A percentile compares a stretch with the other conserved stretches of the same genome.
Evolutionary conservation across 2,797 vertebrate genomes (phyloP).

Genomic region (Sebastes wilsoni): DNA sequence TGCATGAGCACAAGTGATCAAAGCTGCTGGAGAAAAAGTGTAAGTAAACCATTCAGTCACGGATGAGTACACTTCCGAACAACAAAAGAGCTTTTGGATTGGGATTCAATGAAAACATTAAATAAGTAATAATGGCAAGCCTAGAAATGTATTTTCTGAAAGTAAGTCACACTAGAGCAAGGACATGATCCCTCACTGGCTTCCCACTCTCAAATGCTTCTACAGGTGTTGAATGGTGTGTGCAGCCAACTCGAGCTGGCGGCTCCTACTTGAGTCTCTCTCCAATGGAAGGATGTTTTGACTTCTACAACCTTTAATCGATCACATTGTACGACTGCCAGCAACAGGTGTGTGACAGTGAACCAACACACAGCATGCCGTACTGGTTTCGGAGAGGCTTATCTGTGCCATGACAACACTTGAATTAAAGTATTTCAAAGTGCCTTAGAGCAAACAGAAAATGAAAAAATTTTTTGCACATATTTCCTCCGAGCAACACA

Average conservation of each 20-base stretch:
- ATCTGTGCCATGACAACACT: neutral
- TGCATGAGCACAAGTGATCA: neutral
- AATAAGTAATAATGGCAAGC: neutral
- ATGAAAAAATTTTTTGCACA: neutral
- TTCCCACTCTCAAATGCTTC: neutral
- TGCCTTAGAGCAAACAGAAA: neutral
- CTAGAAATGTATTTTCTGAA: neutral
- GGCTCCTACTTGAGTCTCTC: neutral
- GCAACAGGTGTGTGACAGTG: neutral
- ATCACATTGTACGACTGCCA: neutral
- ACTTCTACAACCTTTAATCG: neutral
- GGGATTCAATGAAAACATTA: neutral
- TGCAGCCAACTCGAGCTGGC: neutral
- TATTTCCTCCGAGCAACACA: neutral
- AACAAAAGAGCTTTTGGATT: neutral
- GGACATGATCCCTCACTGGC: neutral
- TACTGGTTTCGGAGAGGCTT: neutral
- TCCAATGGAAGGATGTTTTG: neutral
- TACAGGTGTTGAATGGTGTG: neutral
- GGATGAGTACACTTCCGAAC: neutral
- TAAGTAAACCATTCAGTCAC: neutral
- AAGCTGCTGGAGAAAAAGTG: neutral
- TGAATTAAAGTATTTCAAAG: neutral
- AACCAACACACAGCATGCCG: neutral
- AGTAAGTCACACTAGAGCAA: neutral